A percentile compares a stretch with the other conserved stretches of the same genome.
Conservation (phyloP, 2,888 invertebrate species). For the Sinodicranocentrus sp. region DNA sequence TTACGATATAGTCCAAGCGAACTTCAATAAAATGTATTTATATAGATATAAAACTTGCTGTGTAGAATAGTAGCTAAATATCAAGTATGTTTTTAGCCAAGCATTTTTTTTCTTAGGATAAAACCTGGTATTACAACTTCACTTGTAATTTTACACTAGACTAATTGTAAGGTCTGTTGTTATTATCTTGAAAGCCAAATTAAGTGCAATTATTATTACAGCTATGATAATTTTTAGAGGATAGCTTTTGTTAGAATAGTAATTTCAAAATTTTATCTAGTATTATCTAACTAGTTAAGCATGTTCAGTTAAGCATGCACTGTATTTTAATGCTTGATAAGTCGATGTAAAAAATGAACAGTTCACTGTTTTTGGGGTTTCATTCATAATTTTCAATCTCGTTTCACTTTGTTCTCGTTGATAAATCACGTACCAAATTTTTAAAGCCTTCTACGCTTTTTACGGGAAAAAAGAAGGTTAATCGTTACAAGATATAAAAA, state of each 20-base stretch:
- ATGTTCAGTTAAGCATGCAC: not conserved
- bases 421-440: slow-evolving; percentile 23
- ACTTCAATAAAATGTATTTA: slow-evolving; percentile 54
- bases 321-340: not conserved
- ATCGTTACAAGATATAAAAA: too few species aligned
- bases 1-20: slow-evolving; percentile 44
- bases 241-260: slow-evolving; percentile 17
- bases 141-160: slow-evolving; percentile 5
- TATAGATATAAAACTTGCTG: slow-evolving; percentile 16
- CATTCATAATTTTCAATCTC: slow-evolving; percentile 53
- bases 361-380: slow-evolving; percentile 64
- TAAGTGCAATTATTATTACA: slow-evolving; percentile 60
- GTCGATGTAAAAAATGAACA: slow-evolving; percentile 36
- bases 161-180: slow-evolving; percentile 32
- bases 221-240: slow-evolving; percentile 9
- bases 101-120: slow-evolving; percentile 40
- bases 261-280: slow-evolving; percentile 48
- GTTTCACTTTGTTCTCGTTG: slow-evolving; percentile 56
- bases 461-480: slow-evolving; percentile 31
- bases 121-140: slow-evolving; percentile 11
- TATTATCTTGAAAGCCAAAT: slow-evolving; percentile 61
- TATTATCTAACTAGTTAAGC: too few species aligned
- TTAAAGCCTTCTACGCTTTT: slow-evolving; percentile 29
- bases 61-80: slow-evolving; percentile 34
- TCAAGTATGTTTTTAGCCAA: slow-evolving; percentile 1